These are phyloP conservation scores for Drosophila murphyi DNA, from an alignment of 1,140 invertebrate genomes.

Conservation along the genomic window DNA sequence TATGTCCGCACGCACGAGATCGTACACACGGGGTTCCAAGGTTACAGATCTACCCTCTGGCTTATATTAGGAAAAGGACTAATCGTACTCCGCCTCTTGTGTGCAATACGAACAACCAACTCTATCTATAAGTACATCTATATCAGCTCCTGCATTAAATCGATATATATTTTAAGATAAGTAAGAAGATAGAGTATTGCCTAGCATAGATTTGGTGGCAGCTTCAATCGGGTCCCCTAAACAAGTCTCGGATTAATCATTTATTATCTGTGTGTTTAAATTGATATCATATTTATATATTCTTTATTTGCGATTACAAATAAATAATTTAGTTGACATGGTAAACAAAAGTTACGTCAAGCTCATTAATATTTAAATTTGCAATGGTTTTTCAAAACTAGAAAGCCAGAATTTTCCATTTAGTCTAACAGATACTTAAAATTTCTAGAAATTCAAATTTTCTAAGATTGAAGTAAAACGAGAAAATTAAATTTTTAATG, in stretches of 20 bases:
- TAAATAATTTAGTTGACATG: constrained; percentile 30
- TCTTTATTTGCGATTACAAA: constrained; percentile 22
- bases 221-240: constrained; percentile 71
- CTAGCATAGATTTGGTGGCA: constrained; percentile 66
- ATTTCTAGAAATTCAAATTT: background rate
- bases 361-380: too few species aligned
- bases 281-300: constrained; percentile 36
- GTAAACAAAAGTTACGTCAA: background rate
- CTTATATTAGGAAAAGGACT: constrained; percentile 86
- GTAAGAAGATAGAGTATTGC: constrained; percentile 3
- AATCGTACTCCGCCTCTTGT: constrained; percentile 42
- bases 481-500: background rate
- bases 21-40: constrained; percentile 85
- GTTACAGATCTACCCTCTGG: constrained; percentile 90
- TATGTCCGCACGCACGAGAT: constrained; percentile 64
- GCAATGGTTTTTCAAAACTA: too few species aligned
- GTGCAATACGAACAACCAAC: constrained; percentile 61
- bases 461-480: background rate
- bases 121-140: constrained; percentile 34
- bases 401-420: too few species aligned
- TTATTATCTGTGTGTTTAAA: too few species aligned
- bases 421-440: background rate
- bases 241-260: constrained; percentile 24
- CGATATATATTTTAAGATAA: background rate
- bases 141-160: background rate